Evolutionary conservation across 2,888 invertebrate species (phyloP).

Genomic region (Pseudococcus viburni): DNA sequence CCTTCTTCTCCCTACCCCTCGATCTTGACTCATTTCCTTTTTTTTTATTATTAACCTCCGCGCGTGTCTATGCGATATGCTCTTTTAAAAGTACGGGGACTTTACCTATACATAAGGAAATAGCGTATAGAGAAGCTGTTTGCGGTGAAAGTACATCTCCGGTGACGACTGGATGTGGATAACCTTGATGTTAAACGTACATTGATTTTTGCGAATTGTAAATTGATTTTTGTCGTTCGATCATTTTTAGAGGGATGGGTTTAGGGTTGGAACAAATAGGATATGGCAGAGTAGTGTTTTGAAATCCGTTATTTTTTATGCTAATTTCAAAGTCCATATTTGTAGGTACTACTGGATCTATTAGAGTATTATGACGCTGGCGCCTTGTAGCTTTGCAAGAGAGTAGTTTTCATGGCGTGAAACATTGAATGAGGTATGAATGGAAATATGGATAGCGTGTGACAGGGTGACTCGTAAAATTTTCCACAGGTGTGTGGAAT

Average conservation of each 20-base stretch:
- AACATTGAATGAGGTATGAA: too few species aligned
- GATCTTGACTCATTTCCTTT: background rate
- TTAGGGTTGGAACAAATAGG: background rate
- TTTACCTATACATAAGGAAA: background rate
- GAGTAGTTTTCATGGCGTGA: background rate
- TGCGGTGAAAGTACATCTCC: background rate
- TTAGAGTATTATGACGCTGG: background rate
- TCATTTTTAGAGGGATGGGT: background rate
- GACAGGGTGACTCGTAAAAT: too few species aligned
- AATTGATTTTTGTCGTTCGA: background rate
- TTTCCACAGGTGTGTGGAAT: too few species aligned
- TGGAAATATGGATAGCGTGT: too few species aligned
- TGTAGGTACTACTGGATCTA: background rate
- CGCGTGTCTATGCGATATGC: background rate
- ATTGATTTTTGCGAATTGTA: background rate
- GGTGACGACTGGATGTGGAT: background rate
- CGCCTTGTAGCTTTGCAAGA: background rate
- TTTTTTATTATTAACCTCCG: background rate
- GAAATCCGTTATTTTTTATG: background rate
- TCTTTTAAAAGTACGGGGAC: background rate
- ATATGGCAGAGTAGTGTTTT: background rate
- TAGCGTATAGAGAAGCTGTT: background rate
- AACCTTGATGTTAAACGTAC: background rate
- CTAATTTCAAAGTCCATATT: background rate
- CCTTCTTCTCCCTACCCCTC: background rate